Conservation (phyloP, 2,888 invertebrate genomes). For the Eurois occulta region DNA sequence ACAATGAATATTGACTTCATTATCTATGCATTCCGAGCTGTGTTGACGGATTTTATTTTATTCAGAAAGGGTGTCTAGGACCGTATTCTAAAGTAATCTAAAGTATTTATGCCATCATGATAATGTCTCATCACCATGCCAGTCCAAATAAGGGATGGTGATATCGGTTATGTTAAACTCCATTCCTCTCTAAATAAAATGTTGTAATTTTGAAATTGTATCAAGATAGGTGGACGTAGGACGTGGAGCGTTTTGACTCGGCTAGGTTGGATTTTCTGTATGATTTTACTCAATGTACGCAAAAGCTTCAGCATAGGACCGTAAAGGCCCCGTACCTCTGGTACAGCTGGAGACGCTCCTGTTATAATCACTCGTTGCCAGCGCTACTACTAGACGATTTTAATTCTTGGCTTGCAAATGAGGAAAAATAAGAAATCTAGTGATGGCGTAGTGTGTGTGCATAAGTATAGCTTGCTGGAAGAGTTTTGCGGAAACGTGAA, state of each 20-base stretch:
- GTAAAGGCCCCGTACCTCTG: not conserved
- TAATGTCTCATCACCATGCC: not conserved
- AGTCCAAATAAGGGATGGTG: not conserved
- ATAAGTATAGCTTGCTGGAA: slow-evolving; percentile 44
- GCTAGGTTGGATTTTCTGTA: not conserved
- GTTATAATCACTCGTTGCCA: not conserved
- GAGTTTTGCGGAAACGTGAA: slow-evolving; percentile 68
- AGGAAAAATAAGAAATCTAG: not conserved
- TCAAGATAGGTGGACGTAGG: too few species aligned
- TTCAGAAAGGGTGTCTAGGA: not conserved
- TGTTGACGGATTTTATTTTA: not conserved
- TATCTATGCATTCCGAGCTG: not conserved
- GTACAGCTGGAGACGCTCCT: not conserved
- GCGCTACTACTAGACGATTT: too few species aligned
- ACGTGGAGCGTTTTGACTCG: not conserved
- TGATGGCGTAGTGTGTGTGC: not conserved
- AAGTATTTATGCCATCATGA: not conserved
- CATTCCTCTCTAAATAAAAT: not conserved
- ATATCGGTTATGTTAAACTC: not conserved
- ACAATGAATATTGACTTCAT: not conserved
- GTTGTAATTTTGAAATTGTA: not conserved
- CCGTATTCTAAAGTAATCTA: not conserved
- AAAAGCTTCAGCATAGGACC: not conserved
- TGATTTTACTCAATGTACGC: too few species aligned
- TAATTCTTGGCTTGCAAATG: not conserved